These are phyloP conservation scores for Agriotes lineatus DNA, from an alignment of 2,888 invertebrate species.

Conservation along the genomic window DNA sequence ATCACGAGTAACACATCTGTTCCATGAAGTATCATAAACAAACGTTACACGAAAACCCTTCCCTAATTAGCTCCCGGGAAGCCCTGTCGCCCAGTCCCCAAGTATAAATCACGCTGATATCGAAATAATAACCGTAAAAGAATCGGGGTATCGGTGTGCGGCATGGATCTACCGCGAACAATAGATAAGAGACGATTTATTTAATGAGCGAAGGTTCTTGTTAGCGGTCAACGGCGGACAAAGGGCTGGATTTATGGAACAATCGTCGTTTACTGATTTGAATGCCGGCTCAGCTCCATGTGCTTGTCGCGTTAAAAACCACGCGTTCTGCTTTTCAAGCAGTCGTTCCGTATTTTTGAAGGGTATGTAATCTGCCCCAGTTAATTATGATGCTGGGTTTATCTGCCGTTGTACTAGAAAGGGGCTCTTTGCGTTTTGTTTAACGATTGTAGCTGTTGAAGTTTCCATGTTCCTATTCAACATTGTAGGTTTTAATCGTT, in stretches of 20 bases:
- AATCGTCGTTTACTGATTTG: slow-evolving; percentile 35
- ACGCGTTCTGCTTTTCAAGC: too few relatives aligned
- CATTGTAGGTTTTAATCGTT: too few relatives aligned
- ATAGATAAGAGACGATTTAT: slow-evolving; percentile 39
- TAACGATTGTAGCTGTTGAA: too few relatives aligned
- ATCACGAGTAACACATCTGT: slow-evolving; percentile 49
- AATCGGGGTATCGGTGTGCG: slow-evolving; percentile 10
- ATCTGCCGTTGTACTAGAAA: too few relatives aligned
- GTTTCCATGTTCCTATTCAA: too few relatives aligned
- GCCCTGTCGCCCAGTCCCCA: neutral
- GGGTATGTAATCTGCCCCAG: too few relatives aligned
- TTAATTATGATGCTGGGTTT: too few relatives aligned
- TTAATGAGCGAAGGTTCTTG: slow-evolving; percentile 33
- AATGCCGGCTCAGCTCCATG: slow-evolving; percentile 5
- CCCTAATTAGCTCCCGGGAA: slow-evolving; percentile 43
- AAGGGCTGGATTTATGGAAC: slow-evolving; percentile 30
- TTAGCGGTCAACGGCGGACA: slow-evolving; percentile 31
- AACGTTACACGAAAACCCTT: slow-evolving; percentile 44
- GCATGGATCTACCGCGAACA: slow-evolving; percentile 17
- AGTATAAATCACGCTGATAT: slow-evolving; percentile 18
- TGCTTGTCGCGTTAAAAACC: slow-evolving; percentile 5
- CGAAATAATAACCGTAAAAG: slow-evolving; percentile 17
- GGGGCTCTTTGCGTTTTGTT: too few relatives aligned
- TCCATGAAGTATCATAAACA: slow-evolving; percentile 47
- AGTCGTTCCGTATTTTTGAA: too few relatives aligned